Base-by-base conservation (phyloP, 2,888 invertebrate genomes). In the Napeogenes inachia region DNA sequence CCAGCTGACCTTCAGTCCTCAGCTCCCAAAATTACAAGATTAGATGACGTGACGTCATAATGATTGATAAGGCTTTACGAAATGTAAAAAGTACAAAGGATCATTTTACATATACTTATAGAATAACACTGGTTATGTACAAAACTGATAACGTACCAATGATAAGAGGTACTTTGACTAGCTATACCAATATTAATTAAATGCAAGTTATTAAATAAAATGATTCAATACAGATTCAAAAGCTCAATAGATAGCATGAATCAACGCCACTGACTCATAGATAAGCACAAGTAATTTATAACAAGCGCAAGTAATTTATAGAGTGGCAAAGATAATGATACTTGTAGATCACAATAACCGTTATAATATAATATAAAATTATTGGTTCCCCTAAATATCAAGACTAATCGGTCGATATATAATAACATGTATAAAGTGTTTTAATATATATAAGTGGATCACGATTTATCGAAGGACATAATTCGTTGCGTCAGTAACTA, bases 401-500 rank as follows among this genome's bases (percentile, higher is more conserved):
- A 42, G 10, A 42, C 42, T 42, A 10, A 2, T 42, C 3, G 42
- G 42, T 42, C 42, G 42, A 2, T 42, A 10, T 42, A 42, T 42
- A 10, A 42, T 42, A 6, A 10, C 5, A 10, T 3, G 3, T 42
- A 42, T 10, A 10, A 12, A 42, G 35, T 35, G 47, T 47, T 47
- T 8, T 13, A 13, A 21, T 47, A n/a, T 6, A 47, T 4, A 47
- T 21, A n/a, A 45, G 8, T 47, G 47, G 21, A 47, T 47, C n/a
- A 47, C 47, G 47, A 47, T 47, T 47, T n/a, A 4, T 47, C 10
- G 21, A 55, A 60, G 47, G 57, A 55, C 47, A 54, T 45, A 47
- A 54, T 54, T 42, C 12, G 45, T 38, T 54, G 30, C 75, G 75
- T 75, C 73, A 78, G 69, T 68, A 71, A 67, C 71, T 67, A 72